These are phyloP conservation scores for Drymodes brunneopygia DNA, from an alignment of 2,113 vertebrate genomes.

Conservation along the genomic window DNA sequence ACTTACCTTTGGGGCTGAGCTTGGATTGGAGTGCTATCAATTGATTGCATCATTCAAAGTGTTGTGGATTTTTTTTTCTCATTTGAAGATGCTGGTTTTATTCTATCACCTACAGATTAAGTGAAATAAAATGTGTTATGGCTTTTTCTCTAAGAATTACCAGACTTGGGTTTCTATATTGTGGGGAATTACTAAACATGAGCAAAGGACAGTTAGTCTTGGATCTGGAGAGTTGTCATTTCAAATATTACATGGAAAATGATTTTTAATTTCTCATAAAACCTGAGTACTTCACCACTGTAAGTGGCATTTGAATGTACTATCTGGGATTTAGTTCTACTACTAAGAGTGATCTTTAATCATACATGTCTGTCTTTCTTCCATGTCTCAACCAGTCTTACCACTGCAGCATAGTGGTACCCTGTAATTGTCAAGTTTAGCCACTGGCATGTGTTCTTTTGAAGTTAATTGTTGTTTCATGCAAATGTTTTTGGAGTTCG, in stretches of 20 bases:
- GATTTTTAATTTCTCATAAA: background rate
- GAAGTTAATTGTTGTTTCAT: background rate
- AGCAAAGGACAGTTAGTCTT: background rate
- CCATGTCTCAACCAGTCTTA: background rate
- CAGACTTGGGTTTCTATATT: background rate
- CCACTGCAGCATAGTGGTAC: background rate
- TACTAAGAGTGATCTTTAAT: background rate
- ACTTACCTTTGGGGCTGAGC: background rate
- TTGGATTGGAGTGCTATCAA: background rate
- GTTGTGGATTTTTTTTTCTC: background rate
- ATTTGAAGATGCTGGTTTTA: background rate
- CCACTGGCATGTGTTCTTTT: background rate
- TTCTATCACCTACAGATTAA: background rate
- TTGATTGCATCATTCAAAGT: background rate
- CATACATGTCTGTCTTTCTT: background rate
- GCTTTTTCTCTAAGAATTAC: background rate
- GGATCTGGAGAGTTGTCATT: background rate
- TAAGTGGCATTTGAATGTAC: background rate
- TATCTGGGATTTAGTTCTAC: background rate
- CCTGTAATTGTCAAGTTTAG: background rate
- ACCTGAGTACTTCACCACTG: background rate
- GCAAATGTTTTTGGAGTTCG: constrained; percentile 12
- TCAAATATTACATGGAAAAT: background rate
- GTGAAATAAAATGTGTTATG: background rate
- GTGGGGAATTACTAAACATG: background rate